Evolutionary conservation across 2,113 vertebrate species (phyloP).

Genomic region (Corvus cornix): DNA sequence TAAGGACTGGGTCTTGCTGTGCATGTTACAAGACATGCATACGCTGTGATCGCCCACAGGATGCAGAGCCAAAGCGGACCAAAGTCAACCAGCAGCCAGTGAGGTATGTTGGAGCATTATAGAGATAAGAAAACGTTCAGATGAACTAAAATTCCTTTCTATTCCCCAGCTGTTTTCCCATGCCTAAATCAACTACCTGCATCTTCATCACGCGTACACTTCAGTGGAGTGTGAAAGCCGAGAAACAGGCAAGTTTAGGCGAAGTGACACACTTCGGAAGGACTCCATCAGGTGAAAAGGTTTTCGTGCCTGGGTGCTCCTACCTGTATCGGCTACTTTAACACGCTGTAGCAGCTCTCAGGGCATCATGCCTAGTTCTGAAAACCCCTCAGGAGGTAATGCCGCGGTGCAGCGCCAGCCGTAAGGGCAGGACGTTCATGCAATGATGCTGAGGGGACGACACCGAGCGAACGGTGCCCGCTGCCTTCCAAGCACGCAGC

Average conservation of each 20-base stretch:
- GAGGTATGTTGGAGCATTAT: fast-evolving
- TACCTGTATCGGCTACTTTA: fast-evolving
- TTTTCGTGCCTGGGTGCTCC: not conserved
- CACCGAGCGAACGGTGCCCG: not conserved
- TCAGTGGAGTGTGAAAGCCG: not conserved
- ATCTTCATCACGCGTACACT: fast-evolving
- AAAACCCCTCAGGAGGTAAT: fast-evolving
- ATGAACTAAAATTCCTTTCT: not conserved
- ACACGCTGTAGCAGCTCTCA: fast-evolving
- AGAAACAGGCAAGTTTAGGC: not conserved
- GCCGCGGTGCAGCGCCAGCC: not conserved
- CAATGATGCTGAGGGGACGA: fast-evolving
- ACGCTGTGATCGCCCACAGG: no score
- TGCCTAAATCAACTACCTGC: not conserved
- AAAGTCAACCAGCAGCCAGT: not conserved
- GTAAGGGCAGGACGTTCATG: not conserved
- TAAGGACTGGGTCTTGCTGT: not conserved
- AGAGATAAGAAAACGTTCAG: fast-evolving
- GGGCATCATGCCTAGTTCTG: fast-evolving
- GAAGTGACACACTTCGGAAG: not conserved
- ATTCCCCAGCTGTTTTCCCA: not conserved
- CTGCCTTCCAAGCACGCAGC: not conserved
- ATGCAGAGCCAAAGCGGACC: not conserved
- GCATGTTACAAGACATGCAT: not conserved
- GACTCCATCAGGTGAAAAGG: no score